These are phyloP conservation scores for Lithophane ornitopus DNA, from an alignment of 2,888 invertebrate species.

Conservation along the genomic window DNA sequence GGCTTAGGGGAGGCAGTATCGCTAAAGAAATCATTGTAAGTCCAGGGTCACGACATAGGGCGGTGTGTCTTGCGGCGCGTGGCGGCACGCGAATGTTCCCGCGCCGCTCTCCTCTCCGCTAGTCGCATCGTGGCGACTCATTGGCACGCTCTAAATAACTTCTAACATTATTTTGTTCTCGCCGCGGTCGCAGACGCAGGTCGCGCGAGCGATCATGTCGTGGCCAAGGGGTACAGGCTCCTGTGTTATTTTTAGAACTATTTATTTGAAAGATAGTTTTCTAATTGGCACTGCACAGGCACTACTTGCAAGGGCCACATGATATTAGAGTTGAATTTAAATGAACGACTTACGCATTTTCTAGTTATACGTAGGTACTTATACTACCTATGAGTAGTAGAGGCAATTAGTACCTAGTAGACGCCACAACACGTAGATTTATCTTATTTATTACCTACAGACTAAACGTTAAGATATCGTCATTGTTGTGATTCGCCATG, in stretches of 20 bases:
- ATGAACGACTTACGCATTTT: conserved; percentile 62
- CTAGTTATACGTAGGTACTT: conserved; percentile 49
- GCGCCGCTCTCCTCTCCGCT: no score
- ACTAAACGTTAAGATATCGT: conserved; percentile 31
- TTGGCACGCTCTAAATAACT: no score
- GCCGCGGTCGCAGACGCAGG: no score
- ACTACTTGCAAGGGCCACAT: conserved; percentile 61
- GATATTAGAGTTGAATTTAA: conserved; percentile 60
- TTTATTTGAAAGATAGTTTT: conserved; percentile 56
- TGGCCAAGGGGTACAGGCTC: conserved; percentile 41
- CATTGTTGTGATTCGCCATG: conserved; percentile 53
- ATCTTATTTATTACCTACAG: conserved; percentile 36
- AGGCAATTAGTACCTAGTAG: conserved; percentile 49
- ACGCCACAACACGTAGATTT: conserved; percentile 39
- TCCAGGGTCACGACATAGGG: no score
- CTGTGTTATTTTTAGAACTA: conserved; percentile 68
- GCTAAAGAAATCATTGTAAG: conserved; percentile 41
- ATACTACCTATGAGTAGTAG: conserved; percentile 35
- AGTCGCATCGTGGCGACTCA: no score
- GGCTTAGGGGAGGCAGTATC: conserved; percentile 56
- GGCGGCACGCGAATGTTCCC: no score
- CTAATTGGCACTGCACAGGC: conserved; percentile 63
- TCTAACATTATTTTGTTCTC: no score
- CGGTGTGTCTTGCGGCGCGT: no score
- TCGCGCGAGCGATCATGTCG: no score